Base-by-base conservation (phyloP, 1,140 invertebrate species). In the Panagrolaimus sp. region DNA sequence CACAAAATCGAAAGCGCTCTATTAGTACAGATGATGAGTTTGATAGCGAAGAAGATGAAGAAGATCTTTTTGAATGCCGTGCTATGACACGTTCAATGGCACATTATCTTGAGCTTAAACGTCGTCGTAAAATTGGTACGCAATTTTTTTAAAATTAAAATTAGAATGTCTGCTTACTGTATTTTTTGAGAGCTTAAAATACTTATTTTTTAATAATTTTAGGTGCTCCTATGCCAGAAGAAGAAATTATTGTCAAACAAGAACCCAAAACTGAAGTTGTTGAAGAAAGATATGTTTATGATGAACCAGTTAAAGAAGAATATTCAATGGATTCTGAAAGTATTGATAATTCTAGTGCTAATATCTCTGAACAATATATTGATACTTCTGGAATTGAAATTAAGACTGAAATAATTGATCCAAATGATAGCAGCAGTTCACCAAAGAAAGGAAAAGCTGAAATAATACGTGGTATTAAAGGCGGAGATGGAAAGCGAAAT, bases 81-180 rank as follows among this genome's bases (percentile, higher is more conserved):
- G 20, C 20, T 2, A 27, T 57, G 9, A 57, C 51, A 57, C 51
- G 51, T 9, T 20, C 51, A 25, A 57, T 57, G 51, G 27, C 20
- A 20, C 51, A 57, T 25, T 57, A 57, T 57, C 13, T 57, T 20
- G 51, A 57, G n/a, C 11, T 57, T 57, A 57, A 57, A 13, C 51
- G 51, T 20, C 27, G 20, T 23, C 51, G 51, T 57, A 57, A 27
- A 27, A 57, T 57, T 25, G 51, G 51, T 57, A 57, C 51, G 51
- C 51, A 57, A 1, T 20, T 11, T 25, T 57, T 57, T 11, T 11
- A 1, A 20, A 13, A 20, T 20, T 11, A 57, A 23, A 57, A 23
- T 11, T 38, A 38, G 31, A 38, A 38, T 38, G 31, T 38, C 31
- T 7, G 31, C 7, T 7, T 38, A 38, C 31, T 38, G 31, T 38